Percentiles rank a stretch among this genome's conserved stretches.
Evolutionary conservation across 2,113 vertebrate genomes (phyloP).

Genomic region (Sula dactylatra): DNA sequence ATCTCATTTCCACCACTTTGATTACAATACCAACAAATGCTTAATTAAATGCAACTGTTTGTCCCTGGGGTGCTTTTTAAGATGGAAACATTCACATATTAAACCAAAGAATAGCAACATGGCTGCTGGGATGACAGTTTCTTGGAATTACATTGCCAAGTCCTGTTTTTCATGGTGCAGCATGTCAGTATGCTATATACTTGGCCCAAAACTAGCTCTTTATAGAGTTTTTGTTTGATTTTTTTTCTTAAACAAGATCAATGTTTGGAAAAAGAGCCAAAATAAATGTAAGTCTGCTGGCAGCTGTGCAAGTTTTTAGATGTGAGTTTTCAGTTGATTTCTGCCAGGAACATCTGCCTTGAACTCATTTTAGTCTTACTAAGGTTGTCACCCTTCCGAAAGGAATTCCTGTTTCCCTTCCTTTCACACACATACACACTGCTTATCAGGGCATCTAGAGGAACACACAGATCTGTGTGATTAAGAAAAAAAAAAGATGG

Average conservation of each 20-base stretch:
- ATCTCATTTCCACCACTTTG: neutral
- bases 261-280: slow-evolving; percentile 1
- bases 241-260: neutral
- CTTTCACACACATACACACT: slow-evolving; percentile 53
- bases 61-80: neutral
- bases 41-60: neutral
- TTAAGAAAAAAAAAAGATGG: neutral
- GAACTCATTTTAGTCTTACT: slow-evolving; percentile 1
- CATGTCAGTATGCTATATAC: neutral
- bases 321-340: slow-evolving; percentile 22
- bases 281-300: slow-evolving; percentile 41
- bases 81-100: neutral
- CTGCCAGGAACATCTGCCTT: slow-evolving; percentile 71
- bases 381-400: slow-evolving; percentile 70
- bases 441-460: slow-evolving; percentile 62
- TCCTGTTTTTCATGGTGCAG: neutral
- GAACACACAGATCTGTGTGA: slow-evolving; percentile 57
- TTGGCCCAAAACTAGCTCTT: neutral
- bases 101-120: neutral
- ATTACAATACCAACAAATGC: neutral
- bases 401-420: slow-evolving; percentile 80
- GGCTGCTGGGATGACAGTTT: neutral
- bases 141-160: neutral
- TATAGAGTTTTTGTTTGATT: neutral
- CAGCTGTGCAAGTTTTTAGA: slow-evolving; percentile 26